phyloP scores from a whole-genome alignment of 2,888 invertebrate species.

The Brachypalpus laphriformis region DNA sequence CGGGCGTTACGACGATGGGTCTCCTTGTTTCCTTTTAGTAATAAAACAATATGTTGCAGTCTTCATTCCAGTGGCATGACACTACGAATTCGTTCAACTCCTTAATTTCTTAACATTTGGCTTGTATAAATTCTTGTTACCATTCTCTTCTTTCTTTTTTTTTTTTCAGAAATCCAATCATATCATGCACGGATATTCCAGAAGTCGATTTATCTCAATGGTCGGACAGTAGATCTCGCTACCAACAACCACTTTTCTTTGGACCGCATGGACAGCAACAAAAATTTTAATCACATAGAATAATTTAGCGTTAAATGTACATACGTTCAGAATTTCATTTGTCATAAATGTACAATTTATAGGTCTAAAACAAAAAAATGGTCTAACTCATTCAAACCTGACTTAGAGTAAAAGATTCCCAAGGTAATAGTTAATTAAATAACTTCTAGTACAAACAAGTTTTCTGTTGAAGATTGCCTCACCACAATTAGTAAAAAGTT shows the following conservation, averaged over 20 bases:
- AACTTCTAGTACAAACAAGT: background rate
- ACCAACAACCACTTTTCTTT: constrained; percentile 42
- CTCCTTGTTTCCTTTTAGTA: too few relatives aligned
- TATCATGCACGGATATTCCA: constrained; percentile 85
- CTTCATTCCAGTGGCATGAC: too few relatives aligned
- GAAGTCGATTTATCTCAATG: constrained; percentile 86
- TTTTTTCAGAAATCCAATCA: constrained; percentile 85
- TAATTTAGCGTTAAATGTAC: constrained; percentile 64
- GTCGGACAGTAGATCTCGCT: constrained; percentile 80
- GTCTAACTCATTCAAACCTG: background rate
- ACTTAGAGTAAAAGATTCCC: background rate
- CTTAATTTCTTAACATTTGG: too few relatives aligned
- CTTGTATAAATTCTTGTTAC: too few relatives aligned
- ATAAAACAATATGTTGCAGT: too few relatives aligned
- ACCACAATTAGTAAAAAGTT: background rate
- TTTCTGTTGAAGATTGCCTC: background rate
- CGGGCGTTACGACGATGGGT: too few relatives aligned
- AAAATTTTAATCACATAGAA: background rate
- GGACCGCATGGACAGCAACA: constrained; percentile 35
- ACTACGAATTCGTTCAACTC: too few relatives aligned
- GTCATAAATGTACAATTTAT: background rate
- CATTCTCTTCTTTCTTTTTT: constrained; percentile 60
- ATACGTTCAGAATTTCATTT: constrained; percentile 43
- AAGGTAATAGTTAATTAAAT: background rate
- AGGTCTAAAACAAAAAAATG: background rate